Base-by-base conservation (phyloP, 2,113 vertebrate species). In the Uria aalge region DNA sequence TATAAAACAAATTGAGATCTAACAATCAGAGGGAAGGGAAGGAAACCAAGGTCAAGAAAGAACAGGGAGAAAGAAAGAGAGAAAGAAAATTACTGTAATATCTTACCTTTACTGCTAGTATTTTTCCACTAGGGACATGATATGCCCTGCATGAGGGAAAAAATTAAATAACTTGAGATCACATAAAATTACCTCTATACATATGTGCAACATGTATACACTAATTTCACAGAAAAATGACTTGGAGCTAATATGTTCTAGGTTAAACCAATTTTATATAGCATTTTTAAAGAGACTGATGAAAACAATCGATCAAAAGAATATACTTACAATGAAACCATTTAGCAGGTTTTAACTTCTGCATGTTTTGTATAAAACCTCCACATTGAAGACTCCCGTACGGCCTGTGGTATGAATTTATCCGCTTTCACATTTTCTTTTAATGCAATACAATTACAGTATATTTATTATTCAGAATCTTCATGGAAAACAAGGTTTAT, bases 21-120 rank as follows among this genome's bases (percentile, higher is more conserved):
- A 82, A 62, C 30, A 9, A 45, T 67, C 66, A 38, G 22, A 79
- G 36, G 78, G 47, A 36, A 53, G 27, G 23, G 27, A 78, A 40
- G 71, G 57, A 87, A 91, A 85, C 6, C 8, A 43, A 85, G 76
- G 77, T 57, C 40, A 96, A 66, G 34, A 72, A 59, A 87, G 80
- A 85, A 9, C 12, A 43, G 62, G 27, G 34, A 40, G 47, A 55
- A 69, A 52, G 32, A 67, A n/a, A 41, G 82, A 47, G 74, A 74
- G 78, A 47, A 78, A 20, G 24, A 62, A 91, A 96, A 94, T 38
- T 9, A 47, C 57, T 60, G 52, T n/a, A 80, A 97, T 78, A 62
- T 92, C 98, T 96, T 98, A 99, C 99, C 99, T 99, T 99, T 77
- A 99, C 99, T 83, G 99, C 99, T 94, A 99, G 96, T 78, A 99